Base-by-base conservation (phyloP, 2,888 invertebrate species). In the Pherbina coryleti region DNA sequence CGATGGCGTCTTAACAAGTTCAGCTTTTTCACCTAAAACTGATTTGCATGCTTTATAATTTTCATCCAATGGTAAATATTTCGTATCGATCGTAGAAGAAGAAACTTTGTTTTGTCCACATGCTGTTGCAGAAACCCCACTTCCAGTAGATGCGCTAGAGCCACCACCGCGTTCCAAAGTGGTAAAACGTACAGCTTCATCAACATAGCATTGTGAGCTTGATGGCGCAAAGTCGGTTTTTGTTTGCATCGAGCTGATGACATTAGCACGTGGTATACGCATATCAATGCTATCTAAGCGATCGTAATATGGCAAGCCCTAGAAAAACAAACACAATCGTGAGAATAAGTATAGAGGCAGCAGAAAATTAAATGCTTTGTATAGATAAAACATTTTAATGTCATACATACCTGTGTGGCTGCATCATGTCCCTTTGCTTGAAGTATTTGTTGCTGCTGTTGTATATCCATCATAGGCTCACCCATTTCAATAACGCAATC, bases 401-500 rank as follows among this genome's bases (percentile, higher is more conserved):
- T 17, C 51, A 14, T 9, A 44, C 69, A 49, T 67, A 83, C 83
- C 79, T 83, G 81, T 69, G 79, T 78, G 25, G 78, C 72, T 62
- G 79, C 77, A 71, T 83, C 83, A 75, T 82, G 81, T 28, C 81
- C 79, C 72, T 81, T 82, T 5, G 80, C 79, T 57, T 80, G 82
- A 71, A 83, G 67, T 53, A 82, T 82, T 75, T 82, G 81, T 31
- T 82, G 82, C 60, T 82, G 81, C 73, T 83, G 83, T 44, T 83
- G 82, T 78, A 83, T 82, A 64, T 83, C 82, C 75, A 82, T 79
- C 78, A 83, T 82, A 22, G 82, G 81, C 81, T 90, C 90, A 76
- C 88, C 88, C 82, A 91, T 88, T 84, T 91, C 90, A 81, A 90
- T 90, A 81, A 91, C 89, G 85, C 90, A 90, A 83, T 90, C 90